Base-by-base conservation (phyloP, 2,113 vertebrate genomes). In the Periophthalmus modestus region DNA sequence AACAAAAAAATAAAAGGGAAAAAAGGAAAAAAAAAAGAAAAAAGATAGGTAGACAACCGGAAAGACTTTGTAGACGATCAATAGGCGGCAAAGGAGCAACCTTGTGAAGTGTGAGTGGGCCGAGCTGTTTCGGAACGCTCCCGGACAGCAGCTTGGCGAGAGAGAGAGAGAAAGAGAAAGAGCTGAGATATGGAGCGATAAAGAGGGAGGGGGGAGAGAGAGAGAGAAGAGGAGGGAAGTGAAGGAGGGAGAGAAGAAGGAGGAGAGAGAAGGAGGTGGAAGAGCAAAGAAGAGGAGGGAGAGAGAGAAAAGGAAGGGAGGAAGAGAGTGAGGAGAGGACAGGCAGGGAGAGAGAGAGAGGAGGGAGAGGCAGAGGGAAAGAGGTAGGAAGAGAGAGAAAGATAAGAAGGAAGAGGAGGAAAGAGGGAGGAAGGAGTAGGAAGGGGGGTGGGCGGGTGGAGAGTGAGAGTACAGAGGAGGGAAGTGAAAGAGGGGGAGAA, bases 81-180 rank as follows among this genome's bases (percentile, higher is more conserved):
- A 82, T 85, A 77, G 71, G 83, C 87, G 79, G 85, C 82, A 87
- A 82, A 74, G 89, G 74, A 90, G 76, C 75, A 86, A 88, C 85
- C 91, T 89, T 90, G 89, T 92, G 88, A 89, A 88, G 87, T 88
- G 84, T 85, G 88, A 88, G 91, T 92, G 88, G 91, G 89, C 86
- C 87, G 88, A 85, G 84, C 79, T 83, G 87, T 79, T 89, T 89
- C 82, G 83, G 75, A 89, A 85, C 77, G 61, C 33, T 66, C 62
- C 63, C 59, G 72, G 82, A 84, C 74, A 84, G 73, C 78, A 78
- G 87, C 71, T 68, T 7, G 43, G 62, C 39, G 39, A 43, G 39
- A 43, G 39, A 43, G 39, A 43, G 48, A 7, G 1, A 43, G 39
- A 43, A 18, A 7, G 1, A n/a, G n/a, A n/a, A n/a, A n/a, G n/a